Evolutionary conservation across 2,888 invertebrate species (phyloP), one percentile per base, ranked within the genome.

Genomic region (Tipula confusa): DNA sequence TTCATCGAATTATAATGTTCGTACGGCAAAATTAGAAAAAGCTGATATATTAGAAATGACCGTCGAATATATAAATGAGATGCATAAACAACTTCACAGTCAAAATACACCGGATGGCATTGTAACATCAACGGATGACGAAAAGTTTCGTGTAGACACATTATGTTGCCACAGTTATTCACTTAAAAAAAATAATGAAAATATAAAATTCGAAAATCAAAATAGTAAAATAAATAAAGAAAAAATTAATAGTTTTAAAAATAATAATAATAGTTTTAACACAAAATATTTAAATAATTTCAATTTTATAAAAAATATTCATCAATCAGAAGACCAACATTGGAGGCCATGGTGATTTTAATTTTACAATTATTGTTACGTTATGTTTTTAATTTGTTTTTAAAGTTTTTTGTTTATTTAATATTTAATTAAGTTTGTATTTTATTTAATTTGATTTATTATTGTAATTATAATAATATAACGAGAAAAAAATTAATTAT

Each of bases 41-140:
- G 93, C 93, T 0, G 93, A 93, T 86, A 93, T 93, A 83, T 86
- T 93, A 43, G 93, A 93, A 87, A 91, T 93, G 91, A 92, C 93
- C 0, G 93, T 93, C 6, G 88, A 90, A 64, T 92, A 93, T 87
- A 87, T 93, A 11, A 91, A 92, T 85, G 89, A 90, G 82, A 87
- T 93, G 1, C 91, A 91, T 84, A 86, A 86, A n/a, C 88, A 87
- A 85, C 18, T 84, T n/a, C 29, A 29, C 18, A n/a, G 13, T 5
- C 24, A 9, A 2, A 83, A 43, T 24, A 80, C 5, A 29, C 11
- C 38, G 18, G 64, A 31, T 18, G 81, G 80, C 24, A 38, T 38
- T 36, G 85, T 84, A 29, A 84, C 84, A 18, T 85, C 85, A 28
- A 84, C 79, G 9, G 83, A 80, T 15, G 80, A 80, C 29, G 64